These are phyloP conservation scores for Halichoeres trimaculatus DNA, from an alignment of 2,113 vertebrate species.

Conservation along the genomic window DNA sequence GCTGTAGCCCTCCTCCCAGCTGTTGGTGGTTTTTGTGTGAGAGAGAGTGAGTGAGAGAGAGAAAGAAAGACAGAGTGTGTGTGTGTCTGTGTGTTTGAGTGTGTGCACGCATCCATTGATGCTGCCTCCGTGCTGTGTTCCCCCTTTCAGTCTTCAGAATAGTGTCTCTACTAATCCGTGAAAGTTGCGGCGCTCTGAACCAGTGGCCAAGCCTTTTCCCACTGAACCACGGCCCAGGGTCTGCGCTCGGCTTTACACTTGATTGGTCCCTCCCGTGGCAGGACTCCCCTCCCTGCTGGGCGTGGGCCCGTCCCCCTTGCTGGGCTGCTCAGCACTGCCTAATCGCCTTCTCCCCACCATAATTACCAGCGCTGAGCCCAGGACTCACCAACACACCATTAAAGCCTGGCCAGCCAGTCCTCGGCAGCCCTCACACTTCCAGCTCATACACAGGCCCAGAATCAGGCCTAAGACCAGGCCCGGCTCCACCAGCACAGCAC, in stretches of 20 bases:
- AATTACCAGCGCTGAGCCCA: constrained; percentile 87
- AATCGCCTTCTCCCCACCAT: constrained; percentile 92
- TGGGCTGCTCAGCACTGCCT: constrained; percentile 89
- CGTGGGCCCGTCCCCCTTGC: constrained; percentile 90
- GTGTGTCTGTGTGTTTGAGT: constrained; percentile 72
- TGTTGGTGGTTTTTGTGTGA: constrained; percentile 91
- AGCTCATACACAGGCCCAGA: constrained; percentile 57
- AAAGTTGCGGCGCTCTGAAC: constrained; percentile 98
- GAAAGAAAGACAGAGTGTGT: constrained; percentile 24
- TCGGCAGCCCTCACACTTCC: constrained; percentile 63
- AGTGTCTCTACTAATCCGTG: constrained; percentile 99
- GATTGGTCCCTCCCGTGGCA: constrained; percentile 95
- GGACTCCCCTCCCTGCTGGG: constrained; percentile 96
- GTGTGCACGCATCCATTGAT: constrained; percentile 89
- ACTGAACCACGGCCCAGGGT: constrained; percentile 95
- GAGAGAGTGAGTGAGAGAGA: constrained; percentile 16
- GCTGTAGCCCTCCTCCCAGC: constrained; percentile 93
- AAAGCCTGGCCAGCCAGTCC: constrained; percentile 66
- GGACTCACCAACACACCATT: constrained; percentile 74
- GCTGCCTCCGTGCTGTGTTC: constrained; percentile 97
- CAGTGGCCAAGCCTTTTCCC: constrained; percentile 95
- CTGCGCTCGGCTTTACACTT: constrained; percentile 96
- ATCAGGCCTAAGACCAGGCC: constrained; percentile 61
- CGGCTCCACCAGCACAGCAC: constrained; percentile 64
- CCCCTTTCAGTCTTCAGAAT: constrained; percentile 95